These are phyloP conservation scores for Masticophis lateralis DNA, from an alignment of 2,797 vertebrate species.

Conservation along the genomic window DNA sequence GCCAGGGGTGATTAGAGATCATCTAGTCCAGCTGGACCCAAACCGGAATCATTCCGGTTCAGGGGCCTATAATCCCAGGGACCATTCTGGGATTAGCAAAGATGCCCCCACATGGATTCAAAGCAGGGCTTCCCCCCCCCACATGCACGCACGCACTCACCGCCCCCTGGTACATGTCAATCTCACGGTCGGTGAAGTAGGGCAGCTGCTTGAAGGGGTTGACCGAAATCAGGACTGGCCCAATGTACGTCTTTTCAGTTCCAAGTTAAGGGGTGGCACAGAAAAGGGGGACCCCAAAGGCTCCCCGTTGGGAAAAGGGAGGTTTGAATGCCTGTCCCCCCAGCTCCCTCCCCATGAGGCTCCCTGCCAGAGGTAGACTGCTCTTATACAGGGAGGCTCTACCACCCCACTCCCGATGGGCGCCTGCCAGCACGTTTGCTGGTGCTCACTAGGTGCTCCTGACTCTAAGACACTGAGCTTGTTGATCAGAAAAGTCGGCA, in stretches of 20 bases:
- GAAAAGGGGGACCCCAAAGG: background rate
- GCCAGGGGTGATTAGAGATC: background rate
- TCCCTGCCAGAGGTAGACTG: background rate
- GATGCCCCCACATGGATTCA: background rate
- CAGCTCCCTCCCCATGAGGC: background rate
- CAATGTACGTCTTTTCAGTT: constrained; percentile 78
- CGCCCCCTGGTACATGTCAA: constrained; percentile 82
- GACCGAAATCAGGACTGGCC: constrained; percentile 80
- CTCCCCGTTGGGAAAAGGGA: too few relatives aligned
- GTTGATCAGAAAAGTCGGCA: too few relatives aligned
- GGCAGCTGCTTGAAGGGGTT: constrained; percentile 84
- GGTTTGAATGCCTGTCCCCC: background rate
- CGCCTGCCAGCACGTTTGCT: fast-evolving
- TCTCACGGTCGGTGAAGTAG: constrained; percentile 79
- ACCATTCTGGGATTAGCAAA: background rate
- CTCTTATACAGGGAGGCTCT: background rate
- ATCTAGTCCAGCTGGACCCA: background rate
- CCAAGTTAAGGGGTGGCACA: constrained; percentile 26
- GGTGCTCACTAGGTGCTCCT: too few relatives aligned
- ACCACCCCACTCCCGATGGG: background rate
- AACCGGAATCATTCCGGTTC: background rate
- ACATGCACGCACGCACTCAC: constrained; percentile 56
- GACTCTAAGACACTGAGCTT: too few relatives aligned
- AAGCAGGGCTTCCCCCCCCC: background rate
- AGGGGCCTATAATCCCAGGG: background rate